Evolutionary conservation across 2,888 invertebrate genomes (phyloP), one percentile per base, ranked within the genome.

Genomic region (Drosophila prostipennis): DNA sequence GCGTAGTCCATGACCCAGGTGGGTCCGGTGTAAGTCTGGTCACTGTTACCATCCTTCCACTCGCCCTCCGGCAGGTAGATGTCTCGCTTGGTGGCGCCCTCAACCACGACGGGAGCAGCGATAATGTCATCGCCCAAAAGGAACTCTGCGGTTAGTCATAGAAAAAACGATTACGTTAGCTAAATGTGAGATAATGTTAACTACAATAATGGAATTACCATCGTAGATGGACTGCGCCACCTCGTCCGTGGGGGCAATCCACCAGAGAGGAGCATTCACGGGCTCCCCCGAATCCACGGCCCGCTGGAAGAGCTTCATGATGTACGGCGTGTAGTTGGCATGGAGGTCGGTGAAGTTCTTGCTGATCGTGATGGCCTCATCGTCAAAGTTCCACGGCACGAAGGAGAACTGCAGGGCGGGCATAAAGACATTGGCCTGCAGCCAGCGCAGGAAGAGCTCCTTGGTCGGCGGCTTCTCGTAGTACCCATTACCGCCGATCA

Each of bases 241-340:
- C 26, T 90, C 83, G 83, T 97, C 95, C 0, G 89, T 90, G 0
- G 97, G 96, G 78, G 94, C 95, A 0, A 95, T 89, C 97, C 97
- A 97, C 97, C 97, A 98, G 39, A 97, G 93, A 0, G 97, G 97
- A 3, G 95, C 93, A 91, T 96, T 96, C 11, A 96, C 94, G 0
- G 96, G 97, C 2, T 93, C 93, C 1, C 96, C 96, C 1, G 93
- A 92, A 2, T 82, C 76, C 0, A 94, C 93, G 0, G 95, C 93
- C 6, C 93, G 91, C 53, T 94, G 86, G 93, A 96, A 95, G 0
- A 94, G 94, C 3, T 92, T 91, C 75, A 94, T 92, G 61, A 97
- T 95, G 40, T 93, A 92, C 1, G 94, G 93, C 0, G 95, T 93
- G 78, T 94, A 94, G 10, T 92, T 85, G 0, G 93, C 93, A 82